Conservation (phyloP, 2,888 invertebrate genomes). For the Dynastes grantii region DNA sequence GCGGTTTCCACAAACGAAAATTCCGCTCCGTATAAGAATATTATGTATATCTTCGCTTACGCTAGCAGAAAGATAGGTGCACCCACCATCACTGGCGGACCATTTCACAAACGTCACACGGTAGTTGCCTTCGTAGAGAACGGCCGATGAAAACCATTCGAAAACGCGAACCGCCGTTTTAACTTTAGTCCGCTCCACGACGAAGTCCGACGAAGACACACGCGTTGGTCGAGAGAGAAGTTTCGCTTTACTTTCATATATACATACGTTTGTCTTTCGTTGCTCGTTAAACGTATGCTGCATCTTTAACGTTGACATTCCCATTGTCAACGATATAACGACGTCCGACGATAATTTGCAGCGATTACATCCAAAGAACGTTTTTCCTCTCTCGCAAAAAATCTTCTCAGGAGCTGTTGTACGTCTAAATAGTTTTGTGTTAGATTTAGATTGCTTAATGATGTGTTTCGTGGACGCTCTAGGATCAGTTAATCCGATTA, state of each 20-base stretch:
- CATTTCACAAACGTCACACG: constrained; percentile 33
- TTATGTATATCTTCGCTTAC: constrained; percentile 10
- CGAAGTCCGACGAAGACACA: constrained; percentile 47
- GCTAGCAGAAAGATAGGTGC: neutral
- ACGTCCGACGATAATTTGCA: too few relatives aligned
- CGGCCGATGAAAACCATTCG: constrained; percentile 9
- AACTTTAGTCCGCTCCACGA: constrained; percentile 43
- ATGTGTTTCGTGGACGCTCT: constrained; percentile 53
- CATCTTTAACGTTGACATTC: constrained; percentile 53
- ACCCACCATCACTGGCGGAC: constrained; percentile 33
- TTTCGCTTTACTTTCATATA: constrained; percentile 55
- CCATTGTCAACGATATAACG: constrained; percentile 3
- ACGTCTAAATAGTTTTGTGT: constrained; percentile 32
- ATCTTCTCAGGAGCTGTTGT: constrained; percentile 17
- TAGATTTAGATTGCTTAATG: neutral
- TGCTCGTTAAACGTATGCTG: constrained; percentile 54
- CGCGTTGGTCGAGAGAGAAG: constrained; percentile 8
- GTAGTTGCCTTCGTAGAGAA: constrained; percentile 6
- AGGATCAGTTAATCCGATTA: constrained; percentile 39
- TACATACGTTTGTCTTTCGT: constrained; percentile 50
- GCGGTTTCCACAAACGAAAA: constrained; percentile 38
- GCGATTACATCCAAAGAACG: too few relatives aligned
- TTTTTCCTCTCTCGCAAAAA: neutral
- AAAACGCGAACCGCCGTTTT: constrained; percentile 27
- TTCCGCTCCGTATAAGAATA: constrained; percentile 14